Base-by-base conservation (phyloP, 2,888 invertebrate genomes). In the Thecophora atra region DNA sequence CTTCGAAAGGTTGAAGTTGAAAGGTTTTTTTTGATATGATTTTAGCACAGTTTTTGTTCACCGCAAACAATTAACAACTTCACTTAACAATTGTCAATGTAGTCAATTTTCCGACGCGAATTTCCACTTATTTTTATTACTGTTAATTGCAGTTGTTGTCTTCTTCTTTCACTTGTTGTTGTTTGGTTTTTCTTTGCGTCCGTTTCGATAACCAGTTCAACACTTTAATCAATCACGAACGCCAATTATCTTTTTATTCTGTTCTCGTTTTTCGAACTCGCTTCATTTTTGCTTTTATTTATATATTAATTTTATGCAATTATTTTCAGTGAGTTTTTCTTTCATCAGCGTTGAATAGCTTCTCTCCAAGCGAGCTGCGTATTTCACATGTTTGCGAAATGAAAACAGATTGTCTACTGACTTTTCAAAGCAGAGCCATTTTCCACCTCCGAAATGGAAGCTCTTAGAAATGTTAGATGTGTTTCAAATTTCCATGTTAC, bases 351-450 rank as follows among this genome's bases (percentile, higher is more conserved):
- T 60, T 60, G 60, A 24, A 28, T 60, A 60, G 30, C 30, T 28
- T 28, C 24, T 68, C 37, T 69, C 51, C 67, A 51, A 52, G 44
- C 28, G 52, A 37, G 37, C 66, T 65, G 58, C 26, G 37, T 42
- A 62, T 47, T 72, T 67, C 26, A 65, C 67, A 63, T 81, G 81
- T 81, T 81, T 81, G 81, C 81, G 81, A 81, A 81, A 81, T 79
- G 81, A 81, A 79, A 80, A 82, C 80, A 82, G 81, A 81, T 81
- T 82, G 82, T 81, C 81, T 82, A 81, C 81, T 81, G 78, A 81
- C 76, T 79, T 79, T 76, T 80, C 80, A 76, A 81, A 44, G 47
- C 15, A 17, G 17, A 47, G n/a, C 17, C 15, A 44, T 44, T 13
- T 44, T 44, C 44, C 13, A 44, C 44, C 7, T 44, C 44, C 8